These are phyloP conservation scores for Tetheella fluctuosa DNA, from an alignment of 2,888 invertebrate species.

Conservation along the genomic window DNA sequence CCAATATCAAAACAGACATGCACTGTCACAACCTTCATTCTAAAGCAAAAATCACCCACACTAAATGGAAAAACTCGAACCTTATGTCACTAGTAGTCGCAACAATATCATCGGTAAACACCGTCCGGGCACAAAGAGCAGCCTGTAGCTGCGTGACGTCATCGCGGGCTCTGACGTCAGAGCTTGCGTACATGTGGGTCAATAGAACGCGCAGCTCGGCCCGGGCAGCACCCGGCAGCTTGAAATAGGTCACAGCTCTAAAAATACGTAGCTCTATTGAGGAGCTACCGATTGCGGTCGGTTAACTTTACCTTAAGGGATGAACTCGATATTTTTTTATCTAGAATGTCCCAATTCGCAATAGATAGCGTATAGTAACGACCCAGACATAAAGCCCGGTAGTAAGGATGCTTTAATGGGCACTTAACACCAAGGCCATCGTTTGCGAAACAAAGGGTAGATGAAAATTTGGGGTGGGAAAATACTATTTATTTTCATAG, in stretches of 20 bases:
- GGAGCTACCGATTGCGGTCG: conserved; percentile 36
- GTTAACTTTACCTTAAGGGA: conserved; percentile 31
- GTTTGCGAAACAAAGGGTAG: background rate
- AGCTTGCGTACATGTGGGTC: conserved; percentile 78
- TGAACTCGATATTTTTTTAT: conserved; percentile 21
- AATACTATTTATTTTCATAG: background rate
- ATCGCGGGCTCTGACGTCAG: conserved; percentile 70
- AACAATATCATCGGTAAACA: conserved; percentile 42
- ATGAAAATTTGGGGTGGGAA: conserved; percentile 1
- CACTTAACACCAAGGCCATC: conserved; percentile 17
- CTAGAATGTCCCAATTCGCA: background rate
- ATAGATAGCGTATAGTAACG: conserved; percentile 38
- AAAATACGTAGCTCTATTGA: conserved; percentile 61
- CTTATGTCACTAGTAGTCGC: conserved; percentile 14
- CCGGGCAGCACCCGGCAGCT: conserved; percentile 68
- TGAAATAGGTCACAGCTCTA: conserved; percentile 74
- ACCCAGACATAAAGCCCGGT: conserved; percentile 43
- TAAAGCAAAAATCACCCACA: conserved; percentile 11
- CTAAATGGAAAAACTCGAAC: conserved; percentile 12
- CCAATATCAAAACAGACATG: background rate
- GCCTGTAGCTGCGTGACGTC: conserved; percentile 67
- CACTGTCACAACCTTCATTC: background rate
- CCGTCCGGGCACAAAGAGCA: conserved; percentile 54
- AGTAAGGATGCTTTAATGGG: conserved; percentile 49
- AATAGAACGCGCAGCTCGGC: conserved; percentile 69